Percentiles rank a stretch among this genome's conserved stretches.
These are phyloP conservation scores for Zelleria hepariella DNA, from an alignment of 2,888 invertebrate species.

Conservation along the genomic window DNA sequence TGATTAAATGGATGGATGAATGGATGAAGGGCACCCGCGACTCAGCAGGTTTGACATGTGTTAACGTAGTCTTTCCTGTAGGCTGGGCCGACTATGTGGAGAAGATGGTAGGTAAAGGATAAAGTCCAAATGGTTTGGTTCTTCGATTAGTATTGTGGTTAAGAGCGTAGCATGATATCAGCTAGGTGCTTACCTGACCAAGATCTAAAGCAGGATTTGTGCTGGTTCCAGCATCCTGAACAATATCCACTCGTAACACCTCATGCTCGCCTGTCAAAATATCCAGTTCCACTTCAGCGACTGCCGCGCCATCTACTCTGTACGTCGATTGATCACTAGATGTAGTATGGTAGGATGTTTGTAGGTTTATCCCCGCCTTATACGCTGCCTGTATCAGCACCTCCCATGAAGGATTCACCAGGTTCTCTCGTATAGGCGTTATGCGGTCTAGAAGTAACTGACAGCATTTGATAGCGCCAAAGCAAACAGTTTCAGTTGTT, in stretches of 20 bases:
- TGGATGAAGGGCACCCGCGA: too few species aligned
- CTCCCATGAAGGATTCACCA: conserved; percentile 38
- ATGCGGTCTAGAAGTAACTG: conserved; percentile 41
- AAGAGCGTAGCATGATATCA: too few species aligned
- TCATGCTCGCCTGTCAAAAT: conserved; percentile 74
- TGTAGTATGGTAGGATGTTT: conserved; percentile 25
- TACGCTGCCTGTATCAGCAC: conserved; percentile 23
- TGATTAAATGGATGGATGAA: too few species aligned
- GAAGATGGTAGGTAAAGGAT: too few species aligned
- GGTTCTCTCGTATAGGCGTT: conserved; percentile 30
- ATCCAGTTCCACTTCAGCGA: conserved; percentile 75
- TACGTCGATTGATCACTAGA: conserved; percentile 36
- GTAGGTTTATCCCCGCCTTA: conserved; percentile 24
- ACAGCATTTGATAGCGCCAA: conserved; percentile 58
- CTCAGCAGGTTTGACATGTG: too few species aligned
- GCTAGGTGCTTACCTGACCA: conserved; percentile 58
- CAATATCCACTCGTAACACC: conserved; percentile 64
- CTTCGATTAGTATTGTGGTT: too few species aligned
- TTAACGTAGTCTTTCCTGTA: too few species aligned
- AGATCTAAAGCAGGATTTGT: conserved; percentile 71
- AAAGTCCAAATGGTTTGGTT: too few species aligned
- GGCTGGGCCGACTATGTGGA: too few species aligned
- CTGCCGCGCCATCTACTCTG: conserved; percentile 59
- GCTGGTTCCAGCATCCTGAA: conserved; percentile 72
- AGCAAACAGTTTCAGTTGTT: conserved; percentile 24